Conservation (phyloP, 1,140 invertebrate species). For the Conus betulinus region DNA sequence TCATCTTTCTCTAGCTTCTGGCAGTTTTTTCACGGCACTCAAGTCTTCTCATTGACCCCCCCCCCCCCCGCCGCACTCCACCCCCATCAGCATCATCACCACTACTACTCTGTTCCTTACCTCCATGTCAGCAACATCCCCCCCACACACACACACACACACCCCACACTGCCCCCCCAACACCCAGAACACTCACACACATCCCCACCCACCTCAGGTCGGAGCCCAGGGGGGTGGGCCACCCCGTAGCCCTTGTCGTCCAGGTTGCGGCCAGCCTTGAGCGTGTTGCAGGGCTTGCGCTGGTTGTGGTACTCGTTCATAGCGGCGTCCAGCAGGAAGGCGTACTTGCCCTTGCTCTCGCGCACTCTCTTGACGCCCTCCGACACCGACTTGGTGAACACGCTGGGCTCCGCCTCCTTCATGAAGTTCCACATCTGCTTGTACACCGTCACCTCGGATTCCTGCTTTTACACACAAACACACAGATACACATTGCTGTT, state of each 20-base stretch:
- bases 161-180: too few species aligned
- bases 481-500: too few species aligned
- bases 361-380: slow-evolving; percentile 68
- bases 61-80: too few species aligned
- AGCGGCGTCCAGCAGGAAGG: slow-evolving; percentile 73
- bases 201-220: slow-evolving; percentile 78
- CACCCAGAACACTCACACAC: not conserved
- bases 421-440: slow-evolving; percentile 78
- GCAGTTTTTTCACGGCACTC: too few species aligned
- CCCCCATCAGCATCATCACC: too few species aligned
- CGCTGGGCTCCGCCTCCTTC: slow-evolving; percentile 77
- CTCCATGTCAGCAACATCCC: too few species aligned
- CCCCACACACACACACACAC: too few species aligned
- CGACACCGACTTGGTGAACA: slow-evolving; percentile 60
- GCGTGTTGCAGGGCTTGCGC: slow-evolving; percentile 88
- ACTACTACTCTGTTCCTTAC: too few species aligned
- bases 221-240: slow-evolving; percentile 92
- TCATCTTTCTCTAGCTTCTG: too few species aligned
- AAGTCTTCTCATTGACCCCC: too few species aligned
- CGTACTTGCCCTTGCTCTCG: slow-evolving; percentile 80
- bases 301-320: slow-evolving; percentile 74
- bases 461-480: not conserved
- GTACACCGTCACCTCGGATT: slow-evolving; percentile 49
- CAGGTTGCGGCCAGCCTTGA: slow-evolving; percentile 86
- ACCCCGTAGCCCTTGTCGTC: slow-evolving; percentile 95